Percentiles rank a stretch among this genome's conserved stretches.
Evolutionary conservation across 2,888 invertebrate genomes (phyloP).

Genomic region (Drepana falcataria): DNA sequence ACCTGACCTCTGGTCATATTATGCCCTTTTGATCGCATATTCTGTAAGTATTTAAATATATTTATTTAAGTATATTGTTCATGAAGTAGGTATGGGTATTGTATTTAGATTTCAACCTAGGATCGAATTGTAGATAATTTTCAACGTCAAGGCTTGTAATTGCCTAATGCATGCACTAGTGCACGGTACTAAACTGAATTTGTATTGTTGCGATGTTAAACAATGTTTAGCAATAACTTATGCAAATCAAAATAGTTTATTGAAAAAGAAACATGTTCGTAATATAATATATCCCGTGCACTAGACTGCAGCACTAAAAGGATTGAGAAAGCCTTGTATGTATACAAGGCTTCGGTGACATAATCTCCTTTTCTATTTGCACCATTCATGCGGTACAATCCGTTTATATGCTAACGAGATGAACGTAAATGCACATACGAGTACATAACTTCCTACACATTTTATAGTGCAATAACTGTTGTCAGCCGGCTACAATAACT

Average conservation of each 20-base stretch:
- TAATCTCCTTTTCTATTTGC: constrained; percentile 13
- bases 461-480: no score
- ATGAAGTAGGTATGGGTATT: constrained; percentile 15
- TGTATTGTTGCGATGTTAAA: no score
- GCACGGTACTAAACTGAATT: background rate
- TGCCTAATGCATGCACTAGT: background rate
- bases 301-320: constrained; percentile 29
- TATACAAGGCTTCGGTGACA: constrained; percentile 43
- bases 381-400: constrained; percentile 4
- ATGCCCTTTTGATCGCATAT: no score
- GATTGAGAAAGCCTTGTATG: constrained; percentile 35
- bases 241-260: no score
- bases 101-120: constrained; percentile 41
- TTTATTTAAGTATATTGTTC: no score
- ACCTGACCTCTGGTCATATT: no score
- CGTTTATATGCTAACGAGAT: constrained; percentile 9
- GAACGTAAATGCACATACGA: background rate
- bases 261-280: no score
- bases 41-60: no score
- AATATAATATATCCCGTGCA: background rate
- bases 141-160: background rate
- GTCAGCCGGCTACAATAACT: background rate
- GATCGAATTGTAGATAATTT: background rate
- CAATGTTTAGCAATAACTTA: no score
- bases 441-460: background rate